Evolutionary conservation across 2,888 invertebrate genomes (phyloP), one percentile per base, ranked within the genome.

Genomic region (Lymantria monacha): DNA sequence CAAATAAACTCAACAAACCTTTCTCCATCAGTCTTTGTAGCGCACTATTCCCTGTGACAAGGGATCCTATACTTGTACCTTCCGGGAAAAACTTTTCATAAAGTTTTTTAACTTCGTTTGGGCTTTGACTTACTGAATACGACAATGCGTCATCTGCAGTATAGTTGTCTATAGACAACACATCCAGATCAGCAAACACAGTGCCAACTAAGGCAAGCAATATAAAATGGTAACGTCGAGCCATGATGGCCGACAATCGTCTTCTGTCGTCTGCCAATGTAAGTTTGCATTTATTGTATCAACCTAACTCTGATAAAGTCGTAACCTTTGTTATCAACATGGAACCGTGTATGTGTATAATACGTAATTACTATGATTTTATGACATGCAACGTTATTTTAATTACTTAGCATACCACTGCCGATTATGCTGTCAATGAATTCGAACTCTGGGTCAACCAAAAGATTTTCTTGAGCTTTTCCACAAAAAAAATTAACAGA

Each of bases 1-100:
- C n/a, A 38, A 8, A 8, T 15, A n/a, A 22, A 42, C 36, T 36
- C 47, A n/a, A n/a, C n/a, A n/a, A n/a, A 66, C 66, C 55, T 59
- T 60, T 57, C 7, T 43, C 12, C 58, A 63, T 56, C 36, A 66
- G 12, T 33, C 30, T 51, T 8, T 48, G 55, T 40, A 53, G 33
- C 30, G 49, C 14, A 36, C 49, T 44, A 41, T 49, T 53, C 2
- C 38, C 14, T 9, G 10, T 44, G 11, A 53, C 36, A 0, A 53
- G 43, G 2, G 37, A 45, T 37, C 46, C 40, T 12, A 53, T 41
- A 12, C 40, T 49, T 33, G 9, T 8, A 1, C 31, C 42, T 31
- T 40, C 11, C 9, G 42, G 31, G 8, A 46, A 38, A 7, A 38
- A 9, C 8, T 31, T 38, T 11, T 7, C 45, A 37, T 49, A 30